phyloP scores from a whole-genome alignment of 1,140 invertebrate species.

The Drosophila tropicalis region DNA sequence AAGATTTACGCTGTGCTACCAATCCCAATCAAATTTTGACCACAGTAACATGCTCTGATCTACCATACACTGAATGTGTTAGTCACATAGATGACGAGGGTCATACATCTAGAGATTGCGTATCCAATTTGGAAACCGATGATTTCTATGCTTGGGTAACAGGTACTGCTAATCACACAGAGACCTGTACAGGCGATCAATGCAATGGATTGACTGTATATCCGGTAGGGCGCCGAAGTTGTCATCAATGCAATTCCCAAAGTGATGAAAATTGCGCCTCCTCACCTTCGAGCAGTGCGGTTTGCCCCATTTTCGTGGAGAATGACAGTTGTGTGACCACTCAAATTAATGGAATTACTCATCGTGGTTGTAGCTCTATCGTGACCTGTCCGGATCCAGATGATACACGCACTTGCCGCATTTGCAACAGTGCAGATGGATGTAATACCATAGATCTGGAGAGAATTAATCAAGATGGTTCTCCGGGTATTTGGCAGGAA shows the following conservation, averaged over 20 bases:
- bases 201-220: conserved; percentile 69
- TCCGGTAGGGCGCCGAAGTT: conserved; percentile 49
- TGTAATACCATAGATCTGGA: conserved; percentile 73
- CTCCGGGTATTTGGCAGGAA: conserved; percentile 66
- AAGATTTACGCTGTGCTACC: conserved; percentile 64
- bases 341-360: conserved; percentile 48
- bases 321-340: conserved; percentile 68
- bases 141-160: conserved; percentile 62
- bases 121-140: conserved; percentile 38
- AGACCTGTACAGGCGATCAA: conserved; percentile 53
- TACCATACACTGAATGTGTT: conserved; percentile 70
- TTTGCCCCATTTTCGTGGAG: conserved; percentile 62
- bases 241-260: conserved; percentile 66
- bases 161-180: conserved; percentile 46
- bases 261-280: conserved; percentile 38
- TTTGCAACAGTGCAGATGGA: conserved; percentile 40
- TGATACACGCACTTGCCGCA: conserved; percentile 58
- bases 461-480: conserved; percentile 43
- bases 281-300: conserved; percentile 48
- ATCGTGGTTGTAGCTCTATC: conserved; percentile 65
- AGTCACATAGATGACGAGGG: conserved; percentile 57
- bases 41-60: conserved; percentile 41
- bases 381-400: conserved; percentile 57
- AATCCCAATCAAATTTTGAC: conserved; percentile 64
- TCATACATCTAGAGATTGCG: conserved; percentile 59